A percentile compares a stretch with the other conserved stretches of the same genome.
Evolutionary conservation across 2,113 vertebrate species (phyloP).

Genomic region (Plotosus lineatus): DNA sequence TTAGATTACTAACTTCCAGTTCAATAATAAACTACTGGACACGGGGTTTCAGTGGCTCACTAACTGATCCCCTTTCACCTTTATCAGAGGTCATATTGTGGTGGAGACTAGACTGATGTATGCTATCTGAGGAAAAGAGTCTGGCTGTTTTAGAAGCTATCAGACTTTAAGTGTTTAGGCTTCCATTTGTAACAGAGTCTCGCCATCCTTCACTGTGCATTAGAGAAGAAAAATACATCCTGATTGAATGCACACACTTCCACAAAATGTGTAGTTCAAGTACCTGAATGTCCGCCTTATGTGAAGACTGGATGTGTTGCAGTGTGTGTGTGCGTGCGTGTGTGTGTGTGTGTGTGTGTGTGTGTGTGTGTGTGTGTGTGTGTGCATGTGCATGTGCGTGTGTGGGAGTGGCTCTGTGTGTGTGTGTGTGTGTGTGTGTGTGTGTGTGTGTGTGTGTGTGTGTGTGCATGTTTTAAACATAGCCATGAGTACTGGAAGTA

Average conservation of each 20-base stretch:
- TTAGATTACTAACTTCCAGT: background rate
- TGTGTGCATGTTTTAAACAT: background rate
- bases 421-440: background rate
- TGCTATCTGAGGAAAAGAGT: background rate
- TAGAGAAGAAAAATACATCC: constrained; percentile 5
- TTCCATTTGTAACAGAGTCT: constrained; percentile 6
- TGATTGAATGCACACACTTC: background rate
- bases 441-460: background rate
- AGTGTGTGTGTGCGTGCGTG: background rate
- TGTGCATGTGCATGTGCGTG: constrained; percentile 4
- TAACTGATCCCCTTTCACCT: constrained; percentile 16
- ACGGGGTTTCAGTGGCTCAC: background rate
- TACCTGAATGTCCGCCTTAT: too few species aligned
- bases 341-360: background rate
- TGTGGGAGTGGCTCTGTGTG: background rate
- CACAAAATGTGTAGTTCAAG: too few species aligned
- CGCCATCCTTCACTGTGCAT: constrained; percentile 27
- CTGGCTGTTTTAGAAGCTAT: constrained; percentile 25
- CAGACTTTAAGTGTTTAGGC: constrained; percentile 11
- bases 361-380: too few species aligned
- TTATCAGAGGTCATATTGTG: background rate
- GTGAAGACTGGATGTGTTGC: too few species aligned
- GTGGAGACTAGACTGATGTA: background rate
- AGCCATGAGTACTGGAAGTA: background rate
- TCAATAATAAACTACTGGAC: too few species aligned